Base-by-base conservation (phyloP, 1,140 invertebrate genomes). In the Papilio dardanus region DNA sequence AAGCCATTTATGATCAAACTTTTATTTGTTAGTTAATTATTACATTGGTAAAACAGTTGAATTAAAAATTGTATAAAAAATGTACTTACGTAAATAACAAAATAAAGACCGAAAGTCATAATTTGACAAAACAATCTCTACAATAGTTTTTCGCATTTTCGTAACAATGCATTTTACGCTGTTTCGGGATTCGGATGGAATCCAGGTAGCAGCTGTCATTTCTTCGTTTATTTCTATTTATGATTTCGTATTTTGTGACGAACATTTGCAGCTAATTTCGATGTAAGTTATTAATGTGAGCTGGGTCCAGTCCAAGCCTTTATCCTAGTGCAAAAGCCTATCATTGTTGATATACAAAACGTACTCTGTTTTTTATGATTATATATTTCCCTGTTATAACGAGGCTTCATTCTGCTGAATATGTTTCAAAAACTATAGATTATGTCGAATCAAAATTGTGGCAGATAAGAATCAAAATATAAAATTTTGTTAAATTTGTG, bases 171-270 rank as follows among this genome's bases (percentile, higher is more conserved):
- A 73, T 73, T 73, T 58, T 73, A 31, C 30, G 71, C 30, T 58
- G 46, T 73, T 73, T 35, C 71, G 71, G 58, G 71, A 73, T 58
- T 58, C 71, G 42, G 31, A 58, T 58, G 42, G 50, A 37, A 58
- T 58, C 71, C 71, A 58, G 46, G 46, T 21, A 73, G 31, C 71
- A 73, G 71, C 71, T 73, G 71, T 73, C 71, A 35, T 73, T 73
- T 73, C 50, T 73, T 73, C 31, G 5, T 28, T 28, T 50, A 58
- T 35, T 73, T 31, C 71, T 73, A 50, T 73, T 73, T 73, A 31
- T 73, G 58, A 58, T 21, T 73, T 73, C 35, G 67, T 73, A 58
- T 54, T 30, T 73, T 58, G 71, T 73, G 71, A 73, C 71, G 71
- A 73, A 30, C 21, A 35, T n/a, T n/a, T 3, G 42, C 14, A 12